Base-by-base conservation (phyloP, 2,888 invertebrate species). In the Agrenia bidenticulata region DNA sequence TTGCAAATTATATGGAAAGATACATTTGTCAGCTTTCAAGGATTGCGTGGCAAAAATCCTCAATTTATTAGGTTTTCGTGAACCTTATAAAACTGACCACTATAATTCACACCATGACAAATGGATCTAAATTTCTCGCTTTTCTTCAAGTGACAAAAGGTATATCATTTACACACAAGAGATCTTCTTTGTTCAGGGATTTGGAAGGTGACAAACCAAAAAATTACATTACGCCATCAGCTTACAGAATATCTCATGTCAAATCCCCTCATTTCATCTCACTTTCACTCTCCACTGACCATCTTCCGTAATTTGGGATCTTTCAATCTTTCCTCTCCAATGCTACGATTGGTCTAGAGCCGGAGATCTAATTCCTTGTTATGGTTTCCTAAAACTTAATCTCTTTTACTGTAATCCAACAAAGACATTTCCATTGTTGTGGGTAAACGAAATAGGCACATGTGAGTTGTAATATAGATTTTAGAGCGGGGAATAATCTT, bases 241-340 rank as follows among this genome's bases (percentile, higher is more conserved):
- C 45, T 45, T 45, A 45, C 45, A 45, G 15, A 45, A 45, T 15
- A 19, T 45, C 45, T 45, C 45, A 45, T 17, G 45, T 45, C 45
- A 45, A 45, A 57, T 57, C 56, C 41, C 17, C 15, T 57, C 37
- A 57, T 57, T 57, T 57, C 41, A 37, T 57, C 56, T 41, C 56
- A 57, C 56, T 57, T 57, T 57, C 56, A 57, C 56, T 41, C 56
- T 57, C 56, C 41, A 41, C 39, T 57, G 56, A 57, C 41, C 23
- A 17, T 41, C 41, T 17, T 55, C 32, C 27, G 19, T 17, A 51
- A 45, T 45, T 19, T 21, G 45, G 15, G 45, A 45, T 21, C 7
- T 13, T 21, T 15, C 51, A 21, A 7, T 51, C 19, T 21, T 26
- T 51, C 24, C 26, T 26, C 15, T 51, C 2, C 15, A 26, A 13